Evolutionary conservation across 2,113 vertebrate genomes (phyloP), one percentile per base, ranked within the genome.

Genomic region (Deroptyus accipitrinus): DNA sequence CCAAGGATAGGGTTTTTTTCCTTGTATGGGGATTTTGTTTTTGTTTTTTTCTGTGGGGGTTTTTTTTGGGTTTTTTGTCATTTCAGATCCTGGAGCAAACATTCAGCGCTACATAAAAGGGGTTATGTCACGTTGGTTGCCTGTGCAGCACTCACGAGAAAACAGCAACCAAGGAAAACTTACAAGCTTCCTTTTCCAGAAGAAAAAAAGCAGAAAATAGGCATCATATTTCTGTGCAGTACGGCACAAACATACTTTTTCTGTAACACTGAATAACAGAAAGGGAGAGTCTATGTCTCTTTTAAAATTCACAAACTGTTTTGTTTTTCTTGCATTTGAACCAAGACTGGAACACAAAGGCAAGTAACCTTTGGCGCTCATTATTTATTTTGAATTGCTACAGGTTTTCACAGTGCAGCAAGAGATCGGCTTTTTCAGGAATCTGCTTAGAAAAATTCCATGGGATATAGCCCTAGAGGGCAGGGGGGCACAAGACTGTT

Each of bases 121-220:
- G 5, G 6, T 33, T 86, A 46, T 35, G 19, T 14, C 27, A 55
- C 0, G 0, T 3, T 69, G 12, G 18, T 22, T 69, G 42, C 13
- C 31, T 49, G 18, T 41, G 41, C 27, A 81, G 33, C 35, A 82
- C 13, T 25, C 42, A 42, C 7, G 27, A 33, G 33, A 61, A 28
- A 78, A 30, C 6, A 77, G 7, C 5, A 18, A 83, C 27, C 30
- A 92, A 77, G 39, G 24, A 86, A 93, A 74, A 14, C 33, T 41
- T 52, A 30, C 12, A 77, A 76, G 16, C 28, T 70, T 78, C 27
- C 13, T 66, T 28, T 67, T 69, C 24, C 25, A 5, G 2, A 44
- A 83, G 9, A 3, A 70, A 76, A 89, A 92, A 94, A 57, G 8
- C 24, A 86, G 39, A 70, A 37, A 74, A 44, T 10, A 57, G 14